phyloP scores from a whole-genome alignment of 2,113 vertebrate species.

The Oplegnathus fasciatus region DNA sequence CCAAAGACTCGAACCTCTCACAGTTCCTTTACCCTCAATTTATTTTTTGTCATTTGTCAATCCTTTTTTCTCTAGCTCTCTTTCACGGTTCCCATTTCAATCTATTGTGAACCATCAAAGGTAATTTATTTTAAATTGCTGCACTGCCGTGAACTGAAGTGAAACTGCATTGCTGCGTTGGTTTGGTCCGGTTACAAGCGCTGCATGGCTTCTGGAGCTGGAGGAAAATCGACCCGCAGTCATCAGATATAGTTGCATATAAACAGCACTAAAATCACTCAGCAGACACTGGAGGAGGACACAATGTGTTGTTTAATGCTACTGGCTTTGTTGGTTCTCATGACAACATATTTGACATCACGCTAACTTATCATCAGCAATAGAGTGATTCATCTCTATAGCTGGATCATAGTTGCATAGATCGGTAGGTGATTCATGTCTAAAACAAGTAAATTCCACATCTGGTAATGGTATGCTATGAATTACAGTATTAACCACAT shows the following conservation, averaged over 20 bases:
- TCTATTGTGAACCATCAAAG: slow-evolving; percentile 54
- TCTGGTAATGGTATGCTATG: not conserved
- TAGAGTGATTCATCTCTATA: not conserved
- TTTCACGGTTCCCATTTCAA: slow-evolving; percentile 42
- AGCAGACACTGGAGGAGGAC: not conserved
- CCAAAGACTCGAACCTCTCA: slow-evolving; percentile 53
- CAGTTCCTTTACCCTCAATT: slow-evolving; percentile 41
- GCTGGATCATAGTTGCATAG: not conserved
- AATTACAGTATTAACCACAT: not conserved
- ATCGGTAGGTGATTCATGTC: not conserved
- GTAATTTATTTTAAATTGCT: slow-evolving; percentile 57
- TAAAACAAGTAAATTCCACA: not conserved
- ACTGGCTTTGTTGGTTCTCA: not conserved
- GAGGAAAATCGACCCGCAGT: slow-evolving; percentile 29
- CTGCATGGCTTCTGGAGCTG: not conserved
- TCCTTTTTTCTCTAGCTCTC: slow-evolving; percentile 1
- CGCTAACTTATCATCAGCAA: not conserved
- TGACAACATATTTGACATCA: not conserved
- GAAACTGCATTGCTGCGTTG: slow-evolving; percentile 26
- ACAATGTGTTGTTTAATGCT: not conserved
- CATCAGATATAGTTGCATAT: slow-evolving; percentile 25
- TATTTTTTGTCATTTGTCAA: slow-evolving; percentile 57
- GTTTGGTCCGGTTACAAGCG: not conserved
- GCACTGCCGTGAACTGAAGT: slow-evolving; percentile 20
- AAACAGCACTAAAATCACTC: slow-evolving; percentile 29